Conservation (phyloP, 2,888 invertebrate genomes). For the Chrysotoxum bicinctum region DNA sequence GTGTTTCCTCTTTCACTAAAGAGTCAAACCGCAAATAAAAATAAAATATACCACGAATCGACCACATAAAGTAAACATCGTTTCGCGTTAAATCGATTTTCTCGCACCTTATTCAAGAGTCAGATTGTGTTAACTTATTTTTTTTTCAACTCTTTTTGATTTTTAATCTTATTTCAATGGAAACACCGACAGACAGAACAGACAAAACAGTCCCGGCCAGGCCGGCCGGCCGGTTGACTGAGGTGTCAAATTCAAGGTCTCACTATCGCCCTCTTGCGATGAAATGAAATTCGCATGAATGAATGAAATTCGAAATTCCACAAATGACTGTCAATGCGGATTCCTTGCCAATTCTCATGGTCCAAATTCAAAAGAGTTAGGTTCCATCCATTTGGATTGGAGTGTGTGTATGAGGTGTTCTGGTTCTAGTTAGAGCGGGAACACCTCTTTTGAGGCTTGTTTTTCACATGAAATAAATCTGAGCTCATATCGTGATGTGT, state of each 20-base stretch:
- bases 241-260: conserved; percentile 68
- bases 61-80: conserved; percentile 69
- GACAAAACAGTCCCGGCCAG: background rate
- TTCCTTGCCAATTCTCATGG: conserved; percentile 22
- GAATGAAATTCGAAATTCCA: conserved; percentile 63
- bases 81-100: conserved; percentile 71
- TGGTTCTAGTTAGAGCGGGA: background rate
- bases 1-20: background rate
- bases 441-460: conserved; percentile 38
- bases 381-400: background rate
- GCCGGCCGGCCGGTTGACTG: background rate
- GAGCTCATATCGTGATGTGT: conserved; percentile 54
- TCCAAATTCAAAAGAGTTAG: conserved; percentile 3
- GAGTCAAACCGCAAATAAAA: conserved; percentile 44
- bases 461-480: conserved; percentile 65
- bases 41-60: conserved; percentile 35
- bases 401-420: background rate
- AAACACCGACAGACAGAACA: conserved; percentile 41
- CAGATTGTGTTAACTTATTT: conserved; percentile 13
- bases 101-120: conserved; percentile 58
- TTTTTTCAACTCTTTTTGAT: conserved; percentile 7
- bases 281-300: conserved; percentile 46
- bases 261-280: background rate
- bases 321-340: conserved; percentile 59
- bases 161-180: conserved; percentile 34